A percentile compares a stretch with the other conserved stretches of the same genome.
Conservation (phyloP, 2,888 invertebrate genomes). For the Rhogogaster chlorosoma region DNA sequence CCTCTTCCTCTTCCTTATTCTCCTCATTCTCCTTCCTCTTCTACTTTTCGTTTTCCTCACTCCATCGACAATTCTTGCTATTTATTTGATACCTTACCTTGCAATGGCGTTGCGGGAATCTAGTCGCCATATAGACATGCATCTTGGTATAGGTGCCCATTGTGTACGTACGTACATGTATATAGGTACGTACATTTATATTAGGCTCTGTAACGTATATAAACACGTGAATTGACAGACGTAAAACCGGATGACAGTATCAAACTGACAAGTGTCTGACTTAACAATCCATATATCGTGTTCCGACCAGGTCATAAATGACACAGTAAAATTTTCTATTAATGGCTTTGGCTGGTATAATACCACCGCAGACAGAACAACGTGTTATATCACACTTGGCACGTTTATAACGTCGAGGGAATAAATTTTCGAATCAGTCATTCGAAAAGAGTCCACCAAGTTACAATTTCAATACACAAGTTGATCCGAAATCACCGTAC, state of each 20-base stretch:
- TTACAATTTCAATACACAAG: not conserved
- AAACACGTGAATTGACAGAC: conserved; percentile 20
- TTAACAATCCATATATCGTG: conserved; percentile 38
- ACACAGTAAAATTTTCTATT: conserved; percentile 33
- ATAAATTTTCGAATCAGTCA: conserved; percentile 6
- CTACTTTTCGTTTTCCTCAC: conserved; percentile 52
- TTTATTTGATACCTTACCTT: conserved; percentile 28
- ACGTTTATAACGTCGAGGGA: not conserved
- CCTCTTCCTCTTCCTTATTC: conserved; percentile 51
- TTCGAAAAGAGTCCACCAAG: not conserved
- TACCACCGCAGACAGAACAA: not conserved
- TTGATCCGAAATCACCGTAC: not conserved
- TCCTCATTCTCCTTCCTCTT: conserved; percentile 33
- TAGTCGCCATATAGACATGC: not conserved
- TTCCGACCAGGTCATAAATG: conserved; percentile 29
- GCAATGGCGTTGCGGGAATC: not conserved
- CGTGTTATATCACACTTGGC: conserved; percentile 19
- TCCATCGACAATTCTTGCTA: conserved; percentile 10
- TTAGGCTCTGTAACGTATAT: not conserved
- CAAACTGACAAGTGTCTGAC: conserved; percentile 13
- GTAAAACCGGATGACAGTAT: conserved; percentile 27
- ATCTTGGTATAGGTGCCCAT: not conserved
- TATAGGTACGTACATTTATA: not conserved
- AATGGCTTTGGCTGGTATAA: conserved; percentile 16
- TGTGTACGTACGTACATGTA: not conserved